Base-by-base conservation (phyloP, 2,113 vertebrate genomes). In the Labrus mixtus region DNA sequence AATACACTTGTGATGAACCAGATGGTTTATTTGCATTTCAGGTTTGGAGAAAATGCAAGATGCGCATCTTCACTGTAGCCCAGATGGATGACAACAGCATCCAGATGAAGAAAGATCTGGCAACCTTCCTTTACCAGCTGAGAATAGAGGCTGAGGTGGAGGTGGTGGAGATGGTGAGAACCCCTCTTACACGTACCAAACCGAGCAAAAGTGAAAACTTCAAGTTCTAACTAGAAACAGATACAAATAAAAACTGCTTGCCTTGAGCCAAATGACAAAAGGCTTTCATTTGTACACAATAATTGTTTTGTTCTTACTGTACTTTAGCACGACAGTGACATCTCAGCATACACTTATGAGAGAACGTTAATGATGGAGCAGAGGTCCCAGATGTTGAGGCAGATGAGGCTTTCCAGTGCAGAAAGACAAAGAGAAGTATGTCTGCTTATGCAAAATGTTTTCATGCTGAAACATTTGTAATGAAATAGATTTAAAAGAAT, bases 21-120 rank as follows among this genome's bases (percentile, higher is more conserved):
- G 6, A 16, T 15, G 3, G 15, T 71, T 48, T 58, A 9, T 71
- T 53, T 84, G 66, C 12, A 5, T 76, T 82, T 70, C 69, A 99
- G 98, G 98, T 99, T 54, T 99, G 98, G 98, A 96, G 96, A 79
- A 99, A 98, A 86, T 99, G 98, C 89, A 96, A 94, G 80, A 98
- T 99, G 96, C 95, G 98, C 13, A 99, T 99, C 83, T 99, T 99
- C 88, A 99, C 98, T 0, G 98, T 99, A 19, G 98, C 98, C 68
- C 98, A 99, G 90, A 97, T 99, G 96, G 97, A 99, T 1, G 98
- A 99, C 90, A 99, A 99, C 85, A 99, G 98, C 82, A 99, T 99
- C 84, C 98, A 99, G 91, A 99, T 99, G 98, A 99, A 99, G 91
- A 99, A 98, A 72, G 98, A 99, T 68, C 92, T 99, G 78, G 98